A percentile compares a stretch with the other conserved stretches of the same genome.
phyloP scores from a whole-genome alignment of 2,797 vertebrate species.

The Poecilia gillii region DNA sequence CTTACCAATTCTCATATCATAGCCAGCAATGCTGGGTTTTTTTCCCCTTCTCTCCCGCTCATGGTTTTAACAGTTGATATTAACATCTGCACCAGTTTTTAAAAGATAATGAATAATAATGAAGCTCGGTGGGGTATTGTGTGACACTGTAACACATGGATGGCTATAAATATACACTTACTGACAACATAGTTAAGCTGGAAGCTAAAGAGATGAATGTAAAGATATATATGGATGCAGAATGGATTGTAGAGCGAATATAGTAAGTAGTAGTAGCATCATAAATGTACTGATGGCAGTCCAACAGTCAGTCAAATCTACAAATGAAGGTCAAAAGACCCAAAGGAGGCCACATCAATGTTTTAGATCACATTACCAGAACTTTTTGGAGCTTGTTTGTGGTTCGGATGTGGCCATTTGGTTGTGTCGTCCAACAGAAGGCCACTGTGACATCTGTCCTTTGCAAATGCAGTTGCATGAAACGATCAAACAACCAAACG shows the following conservation, averaged over 20 bases:
- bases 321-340: neutral
- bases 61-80: conserved; percentile 77
- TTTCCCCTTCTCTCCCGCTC: conserved; percentile 26
- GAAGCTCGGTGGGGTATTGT: conserved; percentile 28
- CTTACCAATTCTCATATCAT: conserved; percentile 83
- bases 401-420: neutral
- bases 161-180: neutral
- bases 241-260: neutral
- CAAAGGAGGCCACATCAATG: neutral
- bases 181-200: neutral
- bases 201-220: neutral
- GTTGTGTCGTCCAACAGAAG: neutral
- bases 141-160: conserved; percentile 31
- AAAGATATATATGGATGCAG: neutral
- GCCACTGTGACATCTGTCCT: neutral
- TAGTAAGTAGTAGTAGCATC: neutral
- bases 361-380: neutral
- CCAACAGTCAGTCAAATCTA: neutral
- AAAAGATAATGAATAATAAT: conserved; percentile 59
- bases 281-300: neutral
- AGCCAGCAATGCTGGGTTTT: conserved; percentile 73
- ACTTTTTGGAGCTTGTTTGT: neutral
- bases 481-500: neutral
- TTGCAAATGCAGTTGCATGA: neutral
- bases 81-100: conserved; percentile 67